Percentiles rank a stretch among this genome's conserved stretches.
Evolutionary conservation across 2,888 invertebrate species (phyloP).

Genomic region (Plagodis pulveraria): DNA sequence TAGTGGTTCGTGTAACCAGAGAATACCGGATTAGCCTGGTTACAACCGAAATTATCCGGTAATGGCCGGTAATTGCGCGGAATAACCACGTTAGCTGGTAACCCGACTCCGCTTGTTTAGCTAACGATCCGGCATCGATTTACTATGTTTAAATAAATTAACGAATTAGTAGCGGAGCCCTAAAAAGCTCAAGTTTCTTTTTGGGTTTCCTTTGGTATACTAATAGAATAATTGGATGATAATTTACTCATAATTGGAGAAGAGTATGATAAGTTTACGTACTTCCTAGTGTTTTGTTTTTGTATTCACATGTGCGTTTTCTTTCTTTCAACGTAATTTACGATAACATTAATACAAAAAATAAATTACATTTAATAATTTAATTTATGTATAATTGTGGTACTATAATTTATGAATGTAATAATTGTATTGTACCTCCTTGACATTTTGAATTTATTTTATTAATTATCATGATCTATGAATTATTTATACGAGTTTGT

Average conservation of each 20-base stretch:
- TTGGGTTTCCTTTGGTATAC: constrained; percentile 4
- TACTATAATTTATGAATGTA: too few species aligned
- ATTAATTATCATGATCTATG: too few species aligned
- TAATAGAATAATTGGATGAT: constrained; percentile 23
- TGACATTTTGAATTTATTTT: too few species aligned
- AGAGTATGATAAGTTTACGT: too few species aligned
- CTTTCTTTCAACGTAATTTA: too few species aligned
- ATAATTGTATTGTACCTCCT: too few species aligned
- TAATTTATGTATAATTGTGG: too few species aligned
- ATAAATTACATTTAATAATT: too few species aligned
- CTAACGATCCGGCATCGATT: constrained; percentile 55
- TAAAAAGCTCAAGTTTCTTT: constrained; percentile 36
- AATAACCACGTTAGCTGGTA: constrained; percentile 68
- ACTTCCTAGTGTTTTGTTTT: too few species aligned
- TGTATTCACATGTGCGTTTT: too few species aligned
- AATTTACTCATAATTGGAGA: constrained; percentile 7
- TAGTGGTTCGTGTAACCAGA: constrained; percentile 48
- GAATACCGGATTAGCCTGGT: constrained; percentile 44
- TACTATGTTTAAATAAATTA: constrained; percentile 56
- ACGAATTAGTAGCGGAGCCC: constrained; percentile 46
- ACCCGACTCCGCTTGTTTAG: constrained; percentile 51
- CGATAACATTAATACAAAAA: too few species aligned
- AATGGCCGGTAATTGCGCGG: constrained; percentile 74
- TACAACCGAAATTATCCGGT: constrained; percentile 61
- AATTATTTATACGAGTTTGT: too few species aligned